phyloP scores from a whole-genome alignment of 1,140 invertebrate genomes.

The Bombus sibiricus region DNA sequence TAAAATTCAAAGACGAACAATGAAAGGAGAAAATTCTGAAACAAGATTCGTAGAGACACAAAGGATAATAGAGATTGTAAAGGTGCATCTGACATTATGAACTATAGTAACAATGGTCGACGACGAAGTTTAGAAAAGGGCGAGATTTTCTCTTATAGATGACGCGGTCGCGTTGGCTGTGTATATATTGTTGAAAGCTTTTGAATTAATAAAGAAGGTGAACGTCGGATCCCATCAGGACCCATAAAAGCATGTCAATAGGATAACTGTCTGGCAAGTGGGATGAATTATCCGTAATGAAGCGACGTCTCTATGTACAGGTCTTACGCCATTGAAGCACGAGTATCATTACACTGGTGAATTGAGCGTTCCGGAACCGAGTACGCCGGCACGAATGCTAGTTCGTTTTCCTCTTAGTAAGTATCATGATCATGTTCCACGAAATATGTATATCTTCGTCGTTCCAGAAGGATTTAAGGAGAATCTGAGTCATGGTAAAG shows the following conservation, averaged over 20 bases:
- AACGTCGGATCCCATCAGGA: conserved; percentile 41
- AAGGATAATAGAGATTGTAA: not conserved
- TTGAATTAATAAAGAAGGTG: conserved; percentile 55
- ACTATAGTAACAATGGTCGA: not conserved
- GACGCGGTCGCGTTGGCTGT: not conserved
- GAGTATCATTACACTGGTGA: conserved; percentile 90
- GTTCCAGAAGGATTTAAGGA: not conserved
- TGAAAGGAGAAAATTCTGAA: not conserved
- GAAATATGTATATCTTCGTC: not conserved
- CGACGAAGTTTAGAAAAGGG: not conserved
- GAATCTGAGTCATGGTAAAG: not conserved
- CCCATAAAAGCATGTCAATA: conserved; percentile 70
- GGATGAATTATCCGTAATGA: conserved; percentile 71
- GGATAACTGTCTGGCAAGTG: conserved; percentile 75
- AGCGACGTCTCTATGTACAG: conserved; percentile 81
- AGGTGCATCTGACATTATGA: not conserved
- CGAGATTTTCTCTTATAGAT: conserved; percentile 2
- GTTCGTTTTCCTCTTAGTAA: conserved; percentile 92
- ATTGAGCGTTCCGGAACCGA: conserved; percentile 86
- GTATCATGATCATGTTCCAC: conserved; percentile 72
- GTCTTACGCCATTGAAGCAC: conserved; percentile 88
- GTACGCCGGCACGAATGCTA: conserved; percentile 87
- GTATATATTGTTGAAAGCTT: conserved; percentile 21
- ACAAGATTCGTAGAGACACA: not conserved
- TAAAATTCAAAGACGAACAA: not conserved